Base-by-base conservation (phyloP, 2,888 invertebrate genomes). In the Volucella inflata region DNA sequence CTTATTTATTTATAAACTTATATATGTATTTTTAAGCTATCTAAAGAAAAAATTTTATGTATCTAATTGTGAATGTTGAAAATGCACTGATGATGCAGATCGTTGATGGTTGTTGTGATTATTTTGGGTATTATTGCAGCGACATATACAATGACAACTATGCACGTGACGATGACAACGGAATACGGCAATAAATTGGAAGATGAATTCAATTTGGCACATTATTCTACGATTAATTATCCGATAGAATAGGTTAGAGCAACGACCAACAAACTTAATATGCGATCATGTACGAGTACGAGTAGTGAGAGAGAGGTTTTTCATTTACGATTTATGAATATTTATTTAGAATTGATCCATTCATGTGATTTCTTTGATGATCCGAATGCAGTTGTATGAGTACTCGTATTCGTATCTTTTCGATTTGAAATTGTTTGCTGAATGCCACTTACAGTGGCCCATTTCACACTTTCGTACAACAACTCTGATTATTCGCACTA, bases 391-490 rank as follows among this genome's bases (percentile, higher is more conserved):
- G 36, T 84, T 60, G 68, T 65, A 77, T 59, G 6, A 30, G 44
- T 71, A 48, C 48, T 21, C 44, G 57, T 64, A 48, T 55, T 21
- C 44, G 57, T 64, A 30, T 38, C 50, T 12, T 60, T 46, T 44
- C 17, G 51, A 44, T 65, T 60, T n/a, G 40, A 42, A 64, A 82
- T 78, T 71, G 78, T 82, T 38, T 81, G 79, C 82, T 82, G 74
- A 77, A 79, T 84, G 89, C 89, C 89, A 89, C 89, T 89, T 88
- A 83, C 85, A 88, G 89, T 89, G 89, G 89, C 89, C 89, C 89
- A 89, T 89, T 78, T 53, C 74, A 70, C 42, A 62, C 51, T 48
- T n/a, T 30, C 6, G 4, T 53, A 36, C 50, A 50, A 81, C 36
- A 76, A 67, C 72, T 17, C 62, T 60, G 51, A 53, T 77, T 51